These are phyloP conservation scores for Drosophila meridionalis DNA, from an alignment of 2,888 invertebrate species.

Conservation along the genomic window DNA sequence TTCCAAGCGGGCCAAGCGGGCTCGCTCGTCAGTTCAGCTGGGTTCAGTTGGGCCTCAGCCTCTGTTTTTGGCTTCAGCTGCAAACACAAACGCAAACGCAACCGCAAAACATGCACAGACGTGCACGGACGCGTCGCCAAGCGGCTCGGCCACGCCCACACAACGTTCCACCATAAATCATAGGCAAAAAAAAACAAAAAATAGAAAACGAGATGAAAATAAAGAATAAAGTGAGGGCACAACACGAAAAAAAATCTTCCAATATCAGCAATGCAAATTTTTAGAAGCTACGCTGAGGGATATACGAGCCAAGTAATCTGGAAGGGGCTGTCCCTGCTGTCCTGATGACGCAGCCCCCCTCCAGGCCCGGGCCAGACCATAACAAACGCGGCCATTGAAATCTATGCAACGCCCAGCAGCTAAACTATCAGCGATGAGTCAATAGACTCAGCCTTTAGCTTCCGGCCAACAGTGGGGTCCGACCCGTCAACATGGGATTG, in stretches of 20 bases:
- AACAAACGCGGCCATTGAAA: slow-evolving; percentile 67
- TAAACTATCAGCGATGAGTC: slow-evolving; percentile 77
- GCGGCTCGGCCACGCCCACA: slow-evolving; percentile 65
- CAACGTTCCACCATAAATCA: slow-evolving; percentile 75
- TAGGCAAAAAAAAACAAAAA: slow-evolving; percentile 64
- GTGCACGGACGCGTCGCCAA: slow-evolving; percentile 56
- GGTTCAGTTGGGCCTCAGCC: slow-evolving; percentile 13
- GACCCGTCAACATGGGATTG: slow-evolving; percentile 36
- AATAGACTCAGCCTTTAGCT: slow-evolving; percentile 63
- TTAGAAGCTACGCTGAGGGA: slow-evolving; percentile 49
- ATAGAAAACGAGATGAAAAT: slow-evolving; percentile 31
- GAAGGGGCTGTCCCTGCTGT: slow-evolving; percentile 21
- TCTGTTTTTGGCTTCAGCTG: slow-evolving; percentile 46
- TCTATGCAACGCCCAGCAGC: slow-evolving; percentile 65
- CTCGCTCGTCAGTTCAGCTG: slow-evolving; percentile 13
- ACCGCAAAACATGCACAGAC: slow-evolving; percentile 78
- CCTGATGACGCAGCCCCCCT: slow-evolving; percentile 76
- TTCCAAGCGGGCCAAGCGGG: slow-evolving; percentile 29
- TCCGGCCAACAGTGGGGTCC: slow-evolving; percentile 63
- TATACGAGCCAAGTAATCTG: slow-evolving; percentile 19
- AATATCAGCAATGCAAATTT: slow-evolving; percentile 80
- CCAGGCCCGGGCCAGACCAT: slow-evolving; percentile 46
- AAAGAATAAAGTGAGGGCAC: slow-evolving; percentile 47
- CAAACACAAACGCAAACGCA: slow-evolving; percentile 73
- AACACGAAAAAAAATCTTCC: slow-evolving; percentile 59